Conservation (phyloP, 2,113 vertebrate genomes). For the Paradoxurus hermaphroditus region DNA sequence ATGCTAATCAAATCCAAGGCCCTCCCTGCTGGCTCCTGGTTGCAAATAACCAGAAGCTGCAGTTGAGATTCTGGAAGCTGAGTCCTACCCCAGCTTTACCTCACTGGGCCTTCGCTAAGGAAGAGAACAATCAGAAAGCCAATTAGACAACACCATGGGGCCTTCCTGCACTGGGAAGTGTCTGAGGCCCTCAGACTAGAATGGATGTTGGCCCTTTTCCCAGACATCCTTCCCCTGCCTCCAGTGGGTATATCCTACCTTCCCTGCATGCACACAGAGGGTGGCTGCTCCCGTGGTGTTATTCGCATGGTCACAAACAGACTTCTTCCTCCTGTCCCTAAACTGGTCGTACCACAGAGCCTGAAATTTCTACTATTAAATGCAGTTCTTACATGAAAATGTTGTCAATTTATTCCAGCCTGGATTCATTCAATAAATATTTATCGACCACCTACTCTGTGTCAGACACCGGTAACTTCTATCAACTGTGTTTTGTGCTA, state of each 20-base stretch:
- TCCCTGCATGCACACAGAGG: conserved; percentile 29
- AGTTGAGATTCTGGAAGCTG: conserved; percentile 35
- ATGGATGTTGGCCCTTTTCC: conserved; percentile 59
- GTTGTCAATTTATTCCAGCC: not conserved
- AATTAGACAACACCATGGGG: conserved; percentile 58
- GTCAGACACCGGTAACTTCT: not conserved
- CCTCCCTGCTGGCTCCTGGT: not conserved
- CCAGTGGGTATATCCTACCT: conserved; percentile 22
- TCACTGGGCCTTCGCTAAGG: conserved; percentile 17
- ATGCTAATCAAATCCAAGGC: not conserved
- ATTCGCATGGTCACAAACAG: conserved; percentile 14
- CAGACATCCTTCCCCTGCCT: conserved; percentile 37
- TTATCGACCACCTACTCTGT: not conserved
- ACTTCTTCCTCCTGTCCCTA: not conserved
- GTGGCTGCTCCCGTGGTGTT: conserved; percentile 16
- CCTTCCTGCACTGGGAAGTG: conserved; percentile 51
- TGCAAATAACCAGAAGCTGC: conserved; percentile 8
- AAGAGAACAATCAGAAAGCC: conserved; percentile 54
- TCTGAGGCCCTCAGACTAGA: conserved; percentile 55
- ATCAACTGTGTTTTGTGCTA: not conserved
- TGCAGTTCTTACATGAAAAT: not conserved
- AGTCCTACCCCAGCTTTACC: not conserved
- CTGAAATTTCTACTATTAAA: conserved; percentile 16
- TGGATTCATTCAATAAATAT: conserved; percentile 40
- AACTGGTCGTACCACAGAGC: not conserved